Conservation (phyloP, 2,113 vertebrate species). For the Gallinago paraguaiae region DNA sequence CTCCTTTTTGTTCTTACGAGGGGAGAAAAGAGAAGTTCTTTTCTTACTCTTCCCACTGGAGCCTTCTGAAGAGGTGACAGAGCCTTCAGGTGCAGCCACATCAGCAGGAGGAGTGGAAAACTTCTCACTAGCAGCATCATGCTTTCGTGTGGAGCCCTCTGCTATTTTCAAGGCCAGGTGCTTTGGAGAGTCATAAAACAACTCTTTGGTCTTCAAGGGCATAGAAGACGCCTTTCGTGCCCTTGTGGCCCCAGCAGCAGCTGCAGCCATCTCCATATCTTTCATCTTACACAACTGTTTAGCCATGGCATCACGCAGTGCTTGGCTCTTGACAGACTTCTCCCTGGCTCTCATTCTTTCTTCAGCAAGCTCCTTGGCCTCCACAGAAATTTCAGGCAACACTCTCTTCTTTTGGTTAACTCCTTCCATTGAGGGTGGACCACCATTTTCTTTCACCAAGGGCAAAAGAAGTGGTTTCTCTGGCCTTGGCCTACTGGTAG, state of each 20-base stretch:
- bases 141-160: conserved; percentile 76
- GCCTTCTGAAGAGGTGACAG: conserved; percentile 88
- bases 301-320: conserved; percentile 91
- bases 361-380: conserved; percentile 93
- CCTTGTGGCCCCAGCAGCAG: conserved; percentile 66
- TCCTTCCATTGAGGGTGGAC: conserved; percentile 71
- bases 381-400: conserved; percentile 81
- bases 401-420: conserved; percentile 62
- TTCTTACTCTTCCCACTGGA: conserved; percentile 93
- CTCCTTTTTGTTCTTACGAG: conserved; percentile 94
- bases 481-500: conserved; percentile 77
- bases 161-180: conserved; percentile 72
- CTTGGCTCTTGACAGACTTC: conserved; percentile 94
- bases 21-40: conserved; percentile 92
- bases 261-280: conserved; percentile 76
- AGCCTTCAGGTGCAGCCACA: conserved; percentile 83
- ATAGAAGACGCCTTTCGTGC: conserved; percentile 23
- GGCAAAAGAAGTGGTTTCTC: conserved; percentile 73
- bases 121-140: conserved; percentile 78
- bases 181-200: conserved; percentile 64
- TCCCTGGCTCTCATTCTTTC: conserved; percentile 93
- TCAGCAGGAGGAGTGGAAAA: conserved; percentile 75
- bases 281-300: conserved; percentile 92
- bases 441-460: conserved; percentile 84
- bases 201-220: conserved; percentile 73